Evolutionary conservation across 2,888 invertebrate species (phyloP), one percentile per base, ranked within the genome.

Genomic region (Drosophila anceps): DNA sequence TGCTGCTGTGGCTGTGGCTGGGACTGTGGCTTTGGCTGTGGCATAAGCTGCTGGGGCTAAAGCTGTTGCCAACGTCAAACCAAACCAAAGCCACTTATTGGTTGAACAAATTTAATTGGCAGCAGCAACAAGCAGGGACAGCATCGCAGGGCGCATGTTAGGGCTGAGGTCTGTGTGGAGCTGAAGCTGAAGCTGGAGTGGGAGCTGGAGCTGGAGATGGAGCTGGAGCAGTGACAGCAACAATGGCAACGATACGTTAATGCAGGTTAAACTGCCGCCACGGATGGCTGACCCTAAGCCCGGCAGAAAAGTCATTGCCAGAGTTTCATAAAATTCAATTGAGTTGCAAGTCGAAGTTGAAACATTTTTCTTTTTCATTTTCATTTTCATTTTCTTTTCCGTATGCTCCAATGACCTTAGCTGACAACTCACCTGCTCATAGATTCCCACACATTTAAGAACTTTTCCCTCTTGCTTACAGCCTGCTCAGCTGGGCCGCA

Each of bases 401-500:
- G 24, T 18, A 33, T 51, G 54, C 54, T 29, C 3, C 54, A 29
- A 18, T 41, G 31, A 33, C 20, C 24, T 44, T 33, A 44, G 35
- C 24, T 33, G 43, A 24, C 50, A 50, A 8, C 50, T 50, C 50
- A 50, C 31, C 50, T 50, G 31, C 0, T 27, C 46, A 7, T 13
- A 3, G 24, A 44, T 13, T 8, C 8, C 1, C n/a, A 48, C n/a
- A n/a, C 10, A 48, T n/a, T 20, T 44, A 4, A 44, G 3, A 24
- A 44, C 24, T 37, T 62, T 31, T 20, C 15, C 13, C 20, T 33
- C 9, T 6, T 44, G 10, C 18, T 20, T 43, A 24, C 94, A 97
- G 97, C 95, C 93, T 96, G 96, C 93, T 94, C 95, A 93, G 97
- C 97, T 94, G 98, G 98, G 93, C 95, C 95, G 92, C 97, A 98